These are phyloP conservation scores for Agonopterix subpropinquella DNA, from an alignment of 2,888 invertebrate genomes.

Conservation along the genomic window DNA sequence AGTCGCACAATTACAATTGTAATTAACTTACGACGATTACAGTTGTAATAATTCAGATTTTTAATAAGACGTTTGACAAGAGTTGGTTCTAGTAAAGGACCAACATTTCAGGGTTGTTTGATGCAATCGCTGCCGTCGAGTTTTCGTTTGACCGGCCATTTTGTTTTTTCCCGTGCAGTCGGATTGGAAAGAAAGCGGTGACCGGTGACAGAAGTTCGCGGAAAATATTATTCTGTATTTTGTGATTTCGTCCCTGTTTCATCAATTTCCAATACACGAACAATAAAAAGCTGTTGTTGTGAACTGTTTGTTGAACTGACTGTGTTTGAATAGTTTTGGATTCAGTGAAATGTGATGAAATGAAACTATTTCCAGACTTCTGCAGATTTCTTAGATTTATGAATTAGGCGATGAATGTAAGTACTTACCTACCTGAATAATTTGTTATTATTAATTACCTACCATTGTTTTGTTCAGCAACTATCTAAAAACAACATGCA, in stretches of 20 bases:
- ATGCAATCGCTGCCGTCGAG: background rate
- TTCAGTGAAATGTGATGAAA: conserved; percentile 10
- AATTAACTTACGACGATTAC: conserved; percentile 36
- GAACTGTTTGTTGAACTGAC: background rate
- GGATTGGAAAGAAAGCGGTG: conserved; percentile 18
- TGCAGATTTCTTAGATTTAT: too few relatives aligned
- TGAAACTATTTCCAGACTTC: background rate
- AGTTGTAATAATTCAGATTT: conserved; percentile 20
- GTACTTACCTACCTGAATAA: too few relatives aligned
- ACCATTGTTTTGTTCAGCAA: too few relatives aligned
- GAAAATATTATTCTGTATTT: conserved; percentile 34
- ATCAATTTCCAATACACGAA: background rate
- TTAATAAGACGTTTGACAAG: background rate
- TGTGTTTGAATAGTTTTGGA: background rate
- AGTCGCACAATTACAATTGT: conserved; percentile 24
- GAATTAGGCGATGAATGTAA: too few relatives aligned
- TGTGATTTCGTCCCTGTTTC: conserved; percentile 24
- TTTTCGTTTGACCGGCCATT: conserved; percentile 51
- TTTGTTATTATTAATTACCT: too few relatives aligned
- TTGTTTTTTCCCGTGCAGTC: conserved; percentile 46
- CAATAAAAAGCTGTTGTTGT: conserved; percentile 6
- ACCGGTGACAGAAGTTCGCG: conserved; percentile 34
- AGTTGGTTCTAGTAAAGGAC: too few relatives aligned
- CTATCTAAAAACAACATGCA: too few relatives aligned
- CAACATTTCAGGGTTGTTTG: background rate